phyloP scores from a whole-genome alignment of 2,888 invertebrate genomes.

The Drosophila bunnanda region DNA sequence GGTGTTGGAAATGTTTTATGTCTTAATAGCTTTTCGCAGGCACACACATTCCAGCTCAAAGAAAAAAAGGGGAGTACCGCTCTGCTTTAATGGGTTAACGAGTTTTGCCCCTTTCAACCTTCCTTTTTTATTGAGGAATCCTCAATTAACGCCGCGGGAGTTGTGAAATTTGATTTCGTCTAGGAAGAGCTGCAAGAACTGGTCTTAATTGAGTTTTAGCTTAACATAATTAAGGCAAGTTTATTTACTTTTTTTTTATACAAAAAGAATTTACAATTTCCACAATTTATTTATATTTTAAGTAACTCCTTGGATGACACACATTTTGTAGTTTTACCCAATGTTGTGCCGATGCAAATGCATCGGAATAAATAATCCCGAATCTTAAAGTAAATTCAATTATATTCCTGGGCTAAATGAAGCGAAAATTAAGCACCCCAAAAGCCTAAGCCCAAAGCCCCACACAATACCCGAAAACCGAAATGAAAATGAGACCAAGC shows the following conservation, averaged over 20 bases:
- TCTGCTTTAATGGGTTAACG: slow-evolving; percentile 67
- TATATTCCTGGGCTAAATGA: neutral
- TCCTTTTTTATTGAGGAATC: slow-evolving; percentile 63
- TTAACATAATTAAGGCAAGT: slow-evolving; percentile 19
- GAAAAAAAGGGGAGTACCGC: slow-evolving; percentile 30
- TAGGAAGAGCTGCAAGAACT: slow-evolving; percentile 19
- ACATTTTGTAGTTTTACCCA: neutral
- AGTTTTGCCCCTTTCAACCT: slow-evolving; percentile 43
- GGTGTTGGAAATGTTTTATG: slow-evolving; percentile 78
- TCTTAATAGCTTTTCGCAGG: slow-evolving; percentile 67
- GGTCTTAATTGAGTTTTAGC: slow-evolving; percentile 53
- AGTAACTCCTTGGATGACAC: neutral
- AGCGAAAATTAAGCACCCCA: slow-evolving; percentile 1
- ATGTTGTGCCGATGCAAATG: neutral
- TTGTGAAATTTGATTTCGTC: slow-evolving; percentile 65
- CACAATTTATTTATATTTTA: neutral
- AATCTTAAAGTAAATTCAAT: slow-evolving; percentile 38
- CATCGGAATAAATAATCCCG: neutral
- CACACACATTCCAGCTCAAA: slow-evolving; percentile 45
- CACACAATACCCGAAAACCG: slow-evolving; percentile 24
- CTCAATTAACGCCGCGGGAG: slow-evolving; percentile 74
- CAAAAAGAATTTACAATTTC: neutral
- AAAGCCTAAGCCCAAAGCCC: slow-evolving; percentile 3
- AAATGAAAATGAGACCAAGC: slow-evolving; percentile 60
- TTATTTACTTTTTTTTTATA: neutral